Conservation (phyloP, 2,888 invertebrate genomes). For the Yponomeuta sedellus region DNA sequence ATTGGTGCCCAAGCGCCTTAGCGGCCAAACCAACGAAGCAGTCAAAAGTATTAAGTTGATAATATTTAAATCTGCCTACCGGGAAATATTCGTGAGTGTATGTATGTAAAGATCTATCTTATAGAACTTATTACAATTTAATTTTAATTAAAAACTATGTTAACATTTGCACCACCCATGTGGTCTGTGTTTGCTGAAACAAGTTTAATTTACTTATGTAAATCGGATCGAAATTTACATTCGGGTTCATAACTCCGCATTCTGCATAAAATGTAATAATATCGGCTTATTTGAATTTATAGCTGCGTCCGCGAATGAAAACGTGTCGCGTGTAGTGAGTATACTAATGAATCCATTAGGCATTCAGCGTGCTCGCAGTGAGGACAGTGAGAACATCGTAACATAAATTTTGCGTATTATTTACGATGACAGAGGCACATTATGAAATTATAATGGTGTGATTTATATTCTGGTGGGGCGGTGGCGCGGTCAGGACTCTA, state of each 20-base stretch:
- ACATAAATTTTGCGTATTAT: slow-evolving; percentile 77
- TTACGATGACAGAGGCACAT: slow-evolving; percentile 70
- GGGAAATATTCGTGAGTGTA: too few relatives aligned
- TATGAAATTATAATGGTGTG: slow-evolving; percentile 72
- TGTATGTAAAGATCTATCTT: too few relatives aligned
- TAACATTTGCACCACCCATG: neutral
- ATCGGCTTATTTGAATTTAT: slow-evolving; percentile 69
- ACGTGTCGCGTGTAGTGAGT: slow-evolving; percentile 49
- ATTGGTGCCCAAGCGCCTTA: too few relatives aligned
- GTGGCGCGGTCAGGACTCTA: slow-evolving; percentile 31
- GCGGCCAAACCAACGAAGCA: too few relatives aligned
- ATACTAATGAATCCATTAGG: slow-evolving; percentile 54
- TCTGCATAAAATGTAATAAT: slow-evolving; percentile 43
- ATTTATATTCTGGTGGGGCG: slow-evolving; percentile 52
- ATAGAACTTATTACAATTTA: too few relatives aligned
- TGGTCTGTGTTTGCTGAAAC: slow-evolving; percentile 3
- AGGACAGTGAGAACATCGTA: slow-evolving; percentile 73
- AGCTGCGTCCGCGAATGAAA: slow-evolving; percentile 69
- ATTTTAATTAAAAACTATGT: too few relatives aligned
- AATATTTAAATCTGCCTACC: too few relatives aligned
- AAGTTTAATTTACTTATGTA: slow-evolving; percentile 39
- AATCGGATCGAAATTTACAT: slow-evolving; percentile 54
- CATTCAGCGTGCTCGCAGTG: slow-evolving; percentile 51
- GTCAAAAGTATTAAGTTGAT: too few relatives aligned
- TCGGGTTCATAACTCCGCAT: slow-evolving; percentile 49